Percentiles rank a stretch among this genome's conserved stretches.
Evolutionary conservation across 1,140 invertebrate genomes (phyloP).

Genomic region (Lepidurus packardi): DNA sequence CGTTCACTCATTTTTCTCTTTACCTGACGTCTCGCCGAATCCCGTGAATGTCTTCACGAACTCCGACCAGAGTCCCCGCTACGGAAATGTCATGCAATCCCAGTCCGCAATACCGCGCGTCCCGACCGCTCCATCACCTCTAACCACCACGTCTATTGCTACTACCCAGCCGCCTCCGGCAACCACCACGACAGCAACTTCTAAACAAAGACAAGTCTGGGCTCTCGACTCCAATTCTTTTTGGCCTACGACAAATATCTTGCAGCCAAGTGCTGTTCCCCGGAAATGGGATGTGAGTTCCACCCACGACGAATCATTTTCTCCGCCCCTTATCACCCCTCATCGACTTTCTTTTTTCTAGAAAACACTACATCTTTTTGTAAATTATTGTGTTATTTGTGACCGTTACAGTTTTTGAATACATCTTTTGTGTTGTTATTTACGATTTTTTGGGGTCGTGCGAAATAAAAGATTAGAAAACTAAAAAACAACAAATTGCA

Average conservation of each 20-base stretch:
- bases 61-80: neutral
- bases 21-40: neutral
- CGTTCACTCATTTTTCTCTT: constrained; percentile 13
- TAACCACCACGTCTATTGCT: neutral
- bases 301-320: neutral
- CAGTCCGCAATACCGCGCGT: neutral
- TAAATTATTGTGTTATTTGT: constrained; percentile 16
- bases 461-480: constrained; percentile 12
- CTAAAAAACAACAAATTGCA: too few species aligned
- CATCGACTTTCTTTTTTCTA: neutral
- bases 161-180: neutral
- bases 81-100: neutral
- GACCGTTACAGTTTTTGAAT: neutral
- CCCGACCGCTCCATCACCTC: constrained; percentile 1
- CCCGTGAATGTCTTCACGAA: neutral
- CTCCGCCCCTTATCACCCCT: neutral
- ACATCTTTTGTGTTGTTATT: neutral
- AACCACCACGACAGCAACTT: neutral
- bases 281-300: neutral
- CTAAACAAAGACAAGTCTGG: constrained; percentile 3
- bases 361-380: neutral
- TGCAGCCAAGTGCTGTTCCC: neutral
- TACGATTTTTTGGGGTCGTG: constrained; percentile 7
- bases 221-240: neutral
- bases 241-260: neutral